A percentile compares a stretch with the other conserved stretches of the same genome.
Conservation (phyloP, 2,888 invertebrate species). For the Orchesella flavescens region DNA sequence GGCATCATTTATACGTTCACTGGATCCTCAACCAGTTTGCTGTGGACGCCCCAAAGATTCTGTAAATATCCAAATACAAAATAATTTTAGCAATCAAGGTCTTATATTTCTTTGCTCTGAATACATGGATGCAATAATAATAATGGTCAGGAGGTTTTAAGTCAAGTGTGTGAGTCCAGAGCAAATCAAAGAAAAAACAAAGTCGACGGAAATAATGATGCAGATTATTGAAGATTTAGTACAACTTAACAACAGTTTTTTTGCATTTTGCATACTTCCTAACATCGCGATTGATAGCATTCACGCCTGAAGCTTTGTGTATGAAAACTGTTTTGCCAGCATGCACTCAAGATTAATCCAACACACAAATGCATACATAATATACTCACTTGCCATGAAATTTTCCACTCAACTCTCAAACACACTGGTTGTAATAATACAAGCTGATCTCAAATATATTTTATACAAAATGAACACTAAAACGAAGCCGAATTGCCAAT, state of each 20-base stretch:
- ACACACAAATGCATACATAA: not conserved
- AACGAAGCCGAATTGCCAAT: constrained; percentile 25
- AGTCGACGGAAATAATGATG: not conserved
- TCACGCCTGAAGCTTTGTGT: constrained; percentile 6
- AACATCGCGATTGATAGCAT: not conserved
- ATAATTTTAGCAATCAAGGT: not conserved
- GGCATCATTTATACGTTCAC: constrained; percentile 58
- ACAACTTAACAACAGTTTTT: not conserved
- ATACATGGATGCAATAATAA: no score
- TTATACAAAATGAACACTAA: not conserved
- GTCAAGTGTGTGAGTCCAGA: not conserved
- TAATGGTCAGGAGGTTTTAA: not conserved
- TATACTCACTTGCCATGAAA: not conserved
- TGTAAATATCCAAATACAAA: constrained; percentile 73
- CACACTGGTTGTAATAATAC: not conserved
- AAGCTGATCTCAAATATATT: constrained; percentile 7
- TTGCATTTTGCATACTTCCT: constrained; percentile 4
- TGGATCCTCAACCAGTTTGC: constrained; percentile 76
- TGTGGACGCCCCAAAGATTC: constrained; percentile 79
- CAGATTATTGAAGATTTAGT: not conserved
- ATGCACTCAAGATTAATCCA: not conserved
- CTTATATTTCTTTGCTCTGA: not conserved
- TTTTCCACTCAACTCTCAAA: not conserved
- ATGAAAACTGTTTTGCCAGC: not conserved
- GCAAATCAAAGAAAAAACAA: constrained; percentile 10